phyloP scores from a whole-genome alignment of 2,888 invertebrate species.

The Tachina grossa region DNA sequence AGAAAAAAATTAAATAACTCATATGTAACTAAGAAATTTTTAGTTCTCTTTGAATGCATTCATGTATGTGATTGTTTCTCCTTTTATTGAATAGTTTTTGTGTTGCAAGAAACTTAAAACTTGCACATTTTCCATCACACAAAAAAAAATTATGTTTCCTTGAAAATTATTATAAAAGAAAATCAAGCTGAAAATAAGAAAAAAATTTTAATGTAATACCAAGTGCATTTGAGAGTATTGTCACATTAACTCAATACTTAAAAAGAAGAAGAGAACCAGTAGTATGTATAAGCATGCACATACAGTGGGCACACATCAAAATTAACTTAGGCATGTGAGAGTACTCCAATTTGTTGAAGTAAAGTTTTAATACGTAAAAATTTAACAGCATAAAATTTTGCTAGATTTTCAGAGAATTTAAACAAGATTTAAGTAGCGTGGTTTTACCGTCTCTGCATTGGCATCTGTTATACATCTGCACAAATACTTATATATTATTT shows the following conservation, averaged over 20 bases:
- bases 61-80: constrained; percentile 22
- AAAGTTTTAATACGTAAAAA: too few species aligned
- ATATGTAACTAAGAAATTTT: not conserved
- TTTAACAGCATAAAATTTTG: too few species aligned
- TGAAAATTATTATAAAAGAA: constrained; percentile 22
- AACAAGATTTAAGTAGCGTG: not conserved
- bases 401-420: too few species aligned
- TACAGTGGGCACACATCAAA: not conserved
- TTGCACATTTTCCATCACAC: not conserved
- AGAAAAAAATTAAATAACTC: not conserved
- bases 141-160: constrained; percentile 25
- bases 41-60: not conserved
- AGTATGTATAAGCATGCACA: not conserved
- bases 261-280: not conserved
- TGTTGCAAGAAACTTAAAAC: constrained; percentile 3
- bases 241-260: constrained; percentile 1
- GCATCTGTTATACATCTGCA: not conserved
- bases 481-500: not conserved
- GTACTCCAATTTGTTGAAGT: too few species aligned
- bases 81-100: constrained; percentile 25
- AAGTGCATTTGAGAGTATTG: constrained; percentile 47
- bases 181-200: constrained; percentile 6
- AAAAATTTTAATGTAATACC: constrained; percentile 17
- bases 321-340: not conserved
- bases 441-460: not conserved